Evolutionary conservation across 2,797 vertebrate species (phyloP), one percentile per base, ranked within the genome.

Genomic region (Gobionotothen gibberifrons): DNA sequence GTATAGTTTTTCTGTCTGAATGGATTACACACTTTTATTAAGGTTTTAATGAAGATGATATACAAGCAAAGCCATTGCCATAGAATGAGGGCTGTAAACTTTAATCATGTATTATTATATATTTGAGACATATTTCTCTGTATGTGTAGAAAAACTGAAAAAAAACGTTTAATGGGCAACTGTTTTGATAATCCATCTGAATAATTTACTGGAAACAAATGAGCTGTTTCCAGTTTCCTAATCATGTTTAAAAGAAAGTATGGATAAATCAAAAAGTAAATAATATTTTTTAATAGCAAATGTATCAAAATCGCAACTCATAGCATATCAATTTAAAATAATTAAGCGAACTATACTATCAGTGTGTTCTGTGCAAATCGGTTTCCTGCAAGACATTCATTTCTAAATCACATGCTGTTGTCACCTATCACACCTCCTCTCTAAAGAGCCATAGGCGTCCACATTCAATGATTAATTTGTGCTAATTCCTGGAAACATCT

Each of bases 401-500:
- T 32, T 44, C 58, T 42, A n/a, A 65, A 62, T 46, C 52, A 46
- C 68, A 58, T 29, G 0, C 2, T 53, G 54, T 69, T 12, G 12
- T 47, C 43, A 57, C 39, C 54, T 68, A 46, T 85, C 76, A 66
- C 89, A 89, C 48, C 1, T 60, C 43, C 32, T 26, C 72, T 78
- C 84, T 61, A 87, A 87, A 78, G 56, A 81, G 59, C 66, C 46
- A 14, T 0, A 16, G 36, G n/a, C 62, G 26, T 19, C 48, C 59
- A 43, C 0, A 3, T 78, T 77, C 74, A 78, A 75, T 77, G 65
- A 85, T 56, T 40, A 39, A 49, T 70, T 22, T 29, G 71, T 72
- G 77, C 74, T 78, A 79, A 76, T 85, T 90, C 81, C 65, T 64
- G 40, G 83, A 11, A 89, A 74, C 48, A 40, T 51, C 54, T 29